Evolutionary conservation across 2,888 invertebrate genomes (phyloP).

Genomic region (Drosophila pseudotalamancana): DNA sequence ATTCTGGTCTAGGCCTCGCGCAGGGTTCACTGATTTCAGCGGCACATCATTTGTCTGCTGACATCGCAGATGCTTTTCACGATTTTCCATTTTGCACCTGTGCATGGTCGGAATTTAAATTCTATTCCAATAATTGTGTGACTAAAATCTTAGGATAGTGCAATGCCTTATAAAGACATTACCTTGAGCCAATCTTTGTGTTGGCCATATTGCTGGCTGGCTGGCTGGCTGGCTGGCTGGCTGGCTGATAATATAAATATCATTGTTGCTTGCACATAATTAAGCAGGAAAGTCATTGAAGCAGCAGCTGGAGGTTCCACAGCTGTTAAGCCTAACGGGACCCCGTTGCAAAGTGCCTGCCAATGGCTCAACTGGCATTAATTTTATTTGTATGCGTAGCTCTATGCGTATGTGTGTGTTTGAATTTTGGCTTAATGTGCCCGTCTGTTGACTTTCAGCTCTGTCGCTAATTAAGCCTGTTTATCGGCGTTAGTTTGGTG

Average conservation of each 20-base stretch:
- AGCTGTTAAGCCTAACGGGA: slow-evolving; percentile 54
- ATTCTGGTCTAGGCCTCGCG: slow-evolving; percentile 7
- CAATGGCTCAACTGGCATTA: slow-evolving; percentile 49
- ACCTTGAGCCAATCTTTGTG: slow-evolving; percentile 37
- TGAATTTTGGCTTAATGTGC: slow-evolving; percentile 61
- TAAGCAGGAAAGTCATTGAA: slow-evolving; percentile 58
- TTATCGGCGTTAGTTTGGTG: slow-evolving; percentile 74
- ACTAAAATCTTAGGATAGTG: slow-evolving; percentile 8
- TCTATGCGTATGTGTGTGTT: slow-evolving; percentile 7
- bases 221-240: slow-evolving; percentile 20
- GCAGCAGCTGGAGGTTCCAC: slow-evolving; percentile 9
- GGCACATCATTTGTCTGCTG: slow-evolving; percentile 68
- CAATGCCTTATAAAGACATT: neutral
- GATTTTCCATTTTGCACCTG: slow-evolving; percentile 28
- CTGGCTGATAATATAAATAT: slow-evolving; percentile 74
- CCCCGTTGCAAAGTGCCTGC: slow-evolving; percentile 52
- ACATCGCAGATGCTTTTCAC: slow-evolving; percentile 42
- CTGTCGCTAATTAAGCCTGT: slow-evolving; percentile 77
- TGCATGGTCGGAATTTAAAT: slow-evolving; percentile 35
- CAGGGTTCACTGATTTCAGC: slow-evolving; percentile 49
- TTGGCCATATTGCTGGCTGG: slow-evolving; percentile 30
- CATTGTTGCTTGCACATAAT: slow-evolving; percentile 80
- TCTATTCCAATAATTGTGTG: slow-evolving; percentile 8
- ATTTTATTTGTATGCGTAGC: slow-evolving; percentile 47
- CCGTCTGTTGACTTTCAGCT: slow-evolving; percentile 77